Conservation (phyloP, 2,888 invertebrate species). For the Drosophila meridiana region DNA sequence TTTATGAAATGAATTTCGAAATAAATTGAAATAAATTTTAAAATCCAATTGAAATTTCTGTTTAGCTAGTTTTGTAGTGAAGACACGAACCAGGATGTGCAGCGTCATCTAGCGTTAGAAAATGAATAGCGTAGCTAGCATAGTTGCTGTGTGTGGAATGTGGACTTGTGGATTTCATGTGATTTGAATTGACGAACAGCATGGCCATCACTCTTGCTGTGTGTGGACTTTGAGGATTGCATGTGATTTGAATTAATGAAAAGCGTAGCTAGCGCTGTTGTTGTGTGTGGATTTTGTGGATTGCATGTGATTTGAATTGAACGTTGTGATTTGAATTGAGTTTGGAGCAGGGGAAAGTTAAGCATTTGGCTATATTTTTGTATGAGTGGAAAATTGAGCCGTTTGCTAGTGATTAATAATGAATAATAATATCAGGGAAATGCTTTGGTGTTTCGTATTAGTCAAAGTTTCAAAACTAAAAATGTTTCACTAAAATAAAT, state of each 20-base stretch:
- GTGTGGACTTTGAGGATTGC: too few species aligned
- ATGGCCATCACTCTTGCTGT: too few species aligned
- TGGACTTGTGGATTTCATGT: constrained; percentile 4
- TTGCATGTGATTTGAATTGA: neutral
- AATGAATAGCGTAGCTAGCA: neutral
- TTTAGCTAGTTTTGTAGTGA: neutral
- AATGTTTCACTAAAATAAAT: too few species aligned
- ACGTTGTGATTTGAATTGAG: neutral
- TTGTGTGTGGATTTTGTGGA: neutral
- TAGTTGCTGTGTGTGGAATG: neutral
- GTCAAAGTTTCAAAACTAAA: too few species aligned
- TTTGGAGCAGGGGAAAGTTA: neutral
- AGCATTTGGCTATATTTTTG: neutral
- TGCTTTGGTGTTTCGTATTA: too few species aligned
- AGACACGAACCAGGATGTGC: constrained; percentile 1
- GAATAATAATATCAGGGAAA: too few species aligned
- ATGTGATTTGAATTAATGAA: neutral
- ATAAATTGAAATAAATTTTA: neutral
- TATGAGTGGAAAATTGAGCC: neutral
- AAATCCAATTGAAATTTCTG: neutral
- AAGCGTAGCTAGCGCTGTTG: neutral
- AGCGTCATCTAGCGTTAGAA: constrained; percentile 16
- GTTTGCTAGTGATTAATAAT: too few species aligned
- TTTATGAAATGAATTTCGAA: constrained; percentile 1
- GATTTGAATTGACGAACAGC: neutral